Evolutionary conservation across 2,888 invertebrate genomes (phyloP).

Genomic region (Lasioglossum lativentre): DNA sequence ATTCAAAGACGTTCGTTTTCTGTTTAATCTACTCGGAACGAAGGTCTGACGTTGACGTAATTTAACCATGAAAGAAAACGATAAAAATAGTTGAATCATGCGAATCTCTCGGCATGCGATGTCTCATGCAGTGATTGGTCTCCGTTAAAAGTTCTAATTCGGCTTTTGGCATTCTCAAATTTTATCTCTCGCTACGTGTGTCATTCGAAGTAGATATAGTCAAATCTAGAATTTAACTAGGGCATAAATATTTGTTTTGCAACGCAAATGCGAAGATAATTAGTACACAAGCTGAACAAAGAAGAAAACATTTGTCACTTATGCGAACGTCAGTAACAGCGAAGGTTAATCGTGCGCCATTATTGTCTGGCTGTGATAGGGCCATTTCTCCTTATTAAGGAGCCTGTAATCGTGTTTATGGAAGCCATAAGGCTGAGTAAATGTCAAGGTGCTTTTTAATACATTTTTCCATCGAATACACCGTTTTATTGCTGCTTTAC

Average conservation of each 20-base stretch:
- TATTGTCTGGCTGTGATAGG: neutral
- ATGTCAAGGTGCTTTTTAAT: neutral
- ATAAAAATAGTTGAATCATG: slow-evolving; percentile 10
- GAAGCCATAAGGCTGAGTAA: neutral
- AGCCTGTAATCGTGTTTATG: neutral
- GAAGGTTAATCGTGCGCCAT: neutral
- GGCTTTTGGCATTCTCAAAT: neutral
- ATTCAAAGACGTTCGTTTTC: neutral
- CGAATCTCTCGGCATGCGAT: neutral
- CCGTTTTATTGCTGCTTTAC: neutral
- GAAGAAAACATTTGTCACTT: neutral
- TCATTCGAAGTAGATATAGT: neutral
- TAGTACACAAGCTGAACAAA: neutral
- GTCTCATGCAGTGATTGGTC: neutral
- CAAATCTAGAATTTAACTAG: neutral
- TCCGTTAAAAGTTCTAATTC: neutral
- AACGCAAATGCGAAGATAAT: neutral
- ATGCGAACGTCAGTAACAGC: neutral
- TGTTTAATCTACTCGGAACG: neutral
- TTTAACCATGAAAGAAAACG: slow-evolving; percentile 20
- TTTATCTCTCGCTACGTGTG: neutral
- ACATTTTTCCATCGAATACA: neutral
- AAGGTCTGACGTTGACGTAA: slow-evolving; percentile 1
- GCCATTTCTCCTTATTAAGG: slow-evolving; percentile 13
- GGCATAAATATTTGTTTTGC: neutral